phyloP scores from a whole-genome alignment of 2,888 invertebrate species.

The Chaetogeoica ovagalla region DNA sequence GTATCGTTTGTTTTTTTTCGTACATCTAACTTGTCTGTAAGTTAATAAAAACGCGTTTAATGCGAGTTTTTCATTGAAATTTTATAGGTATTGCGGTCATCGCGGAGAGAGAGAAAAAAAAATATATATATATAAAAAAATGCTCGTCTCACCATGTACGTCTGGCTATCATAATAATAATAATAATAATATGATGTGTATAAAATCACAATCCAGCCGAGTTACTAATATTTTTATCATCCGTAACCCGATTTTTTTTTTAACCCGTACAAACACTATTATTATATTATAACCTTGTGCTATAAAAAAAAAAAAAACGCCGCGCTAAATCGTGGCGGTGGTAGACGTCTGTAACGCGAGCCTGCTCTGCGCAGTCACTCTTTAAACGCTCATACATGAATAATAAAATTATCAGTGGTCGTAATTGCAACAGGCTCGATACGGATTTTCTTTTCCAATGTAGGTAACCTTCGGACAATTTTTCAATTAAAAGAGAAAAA shows the following conservation, averaged over 20 bases:
- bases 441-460: background rate
- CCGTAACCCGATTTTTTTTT: conserved; percentile 34
- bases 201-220: conserved; percentile 10
- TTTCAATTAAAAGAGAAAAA: background rate
- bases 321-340: background rate
- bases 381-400: background rate
- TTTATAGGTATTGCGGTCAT: no score
- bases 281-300: background rate
- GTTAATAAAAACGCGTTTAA: no score
- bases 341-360: background rate
- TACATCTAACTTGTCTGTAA: no score
- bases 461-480: conserved; percentile 6
- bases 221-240: conserved; percentile 5
- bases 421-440: background rate
- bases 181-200: background rate
- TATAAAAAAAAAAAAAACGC: background rate
- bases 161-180: background rate
- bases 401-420: conserved; percentile 12
- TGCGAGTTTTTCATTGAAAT: no score
- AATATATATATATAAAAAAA: background rate
- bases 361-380: background rate
- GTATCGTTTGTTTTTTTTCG: no score
- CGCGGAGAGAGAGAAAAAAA: no score
- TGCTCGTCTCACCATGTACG: background rate
- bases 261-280: conserved; percentile 15